A percentile compares a stretch with the other conserved stretches of the same genome.
These are phyloP conservation scores for Montipora capricornis DNA, from an alignment of 64 coral and sea anemone species.

Conservation along the genomic window DNA sequence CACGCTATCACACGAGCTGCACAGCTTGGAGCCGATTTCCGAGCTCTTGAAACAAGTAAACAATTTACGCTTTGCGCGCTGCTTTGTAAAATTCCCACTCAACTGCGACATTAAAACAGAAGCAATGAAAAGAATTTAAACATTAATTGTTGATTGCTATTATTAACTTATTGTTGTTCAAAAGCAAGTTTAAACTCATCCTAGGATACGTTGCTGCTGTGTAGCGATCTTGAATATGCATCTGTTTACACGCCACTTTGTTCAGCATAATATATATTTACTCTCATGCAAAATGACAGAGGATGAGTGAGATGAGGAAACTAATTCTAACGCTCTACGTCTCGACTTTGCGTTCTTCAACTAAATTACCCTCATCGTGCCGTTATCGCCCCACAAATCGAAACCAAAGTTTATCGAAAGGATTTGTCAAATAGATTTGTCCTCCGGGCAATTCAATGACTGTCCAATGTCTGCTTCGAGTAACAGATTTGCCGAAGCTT, in stretches of 20 bases:
- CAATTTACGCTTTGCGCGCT: background rate
- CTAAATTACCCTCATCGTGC: background rate
- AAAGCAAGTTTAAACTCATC: constrained; percentile 39
- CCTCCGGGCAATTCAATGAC: background rate
- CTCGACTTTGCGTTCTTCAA: background rate
- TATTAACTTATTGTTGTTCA: constrained; percentile 25
- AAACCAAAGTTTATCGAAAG: background rate
- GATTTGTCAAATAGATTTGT: constrained; percentile 42
- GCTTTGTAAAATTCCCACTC: constrained; percentile 33
- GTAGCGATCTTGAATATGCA: background rate
- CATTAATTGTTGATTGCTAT: constrained; percentile 12
- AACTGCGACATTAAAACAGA: background rate
- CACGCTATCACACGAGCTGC: constrained; percentile 25
- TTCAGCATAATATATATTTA: too few species aligned
- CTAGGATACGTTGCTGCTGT: background rate
- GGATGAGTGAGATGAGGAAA: background rate
- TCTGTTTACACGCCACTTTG: too few species aligned
- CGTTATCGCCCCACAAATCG: background rate
- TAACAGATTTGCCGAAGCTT: background rate
- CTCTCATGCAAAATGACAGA: background rate
- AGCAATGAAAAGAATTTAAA: constrained; percentile 46
- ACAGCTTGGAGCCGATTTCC: background rate
- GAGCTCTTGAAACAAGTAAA: background rate
- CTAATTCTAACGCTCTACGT: background rate
- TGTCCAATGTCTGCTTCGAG: constrained; percentile 5